Base-by-base conservation (phyloP, 2,888 invertebrate genomes). In the Ophion ventricosus region DNA sequence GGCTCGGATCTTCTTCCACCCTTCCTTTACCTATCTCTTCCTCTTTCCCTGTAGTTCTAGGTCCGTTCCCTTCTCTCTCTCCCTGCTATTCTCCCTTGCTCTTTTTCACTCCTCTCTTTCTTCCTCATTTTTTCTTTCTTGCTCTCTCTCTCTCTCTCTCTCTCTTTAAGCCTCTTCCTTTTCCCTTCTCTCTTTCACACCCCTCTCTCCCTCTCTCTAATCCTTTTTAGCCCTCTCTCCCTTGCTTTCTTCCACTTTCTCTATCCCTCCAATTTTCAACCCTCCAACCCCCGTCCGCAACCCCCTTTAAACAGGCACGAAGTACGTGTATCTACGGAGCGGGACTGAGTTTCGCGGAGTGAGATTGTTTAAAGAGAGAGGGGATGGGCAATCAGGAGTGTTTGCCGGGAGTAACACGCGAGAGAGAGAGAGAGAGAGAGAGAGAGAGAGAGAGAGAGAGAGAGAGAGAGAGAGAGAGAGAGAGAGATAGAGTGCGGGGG, bases 341-440 rank as follows among this genome's bases (percentile, higher is more conserved):
- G 80, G 76, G 59, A 76, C 72, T 57, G 76, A 72, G 70, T 67
- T 29, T 43, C 43, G 63, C 66, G 67, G 80, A 57, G 64, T 57
- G 89, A 88, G 88, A 87, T 90, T 92, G 91, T 92, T 92, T 90
- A 91, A 92, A 92, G 89, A 92, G 87, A 88, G 89, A 87, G 87
- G 91, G 91, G 90, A 5, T 90, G 91, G 91, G 92, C 92, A 92
- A 92, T 92, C 92, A 92, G 92, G 92, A 92, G 92, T 92, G 92
- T 92, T 92, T 92, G 93, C 91, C 88, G 90, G 89, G 91, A 91
- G 89, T 78, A 81, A 84, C 84, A 70, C 87, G 89, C 88, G 88
- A 84, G 26, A 40, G 67, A 67, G 66, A 64, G 61, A 64, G 88
- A 85, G 56, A 56, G 88, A 85, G 70, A 49, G 88, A 85, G 67